Percentiles rank a stretch among this genome's conserved stretches.
Conservation (phyloP, 2,888 invertebrate genomes). For the Andricus curvator region DNA sequence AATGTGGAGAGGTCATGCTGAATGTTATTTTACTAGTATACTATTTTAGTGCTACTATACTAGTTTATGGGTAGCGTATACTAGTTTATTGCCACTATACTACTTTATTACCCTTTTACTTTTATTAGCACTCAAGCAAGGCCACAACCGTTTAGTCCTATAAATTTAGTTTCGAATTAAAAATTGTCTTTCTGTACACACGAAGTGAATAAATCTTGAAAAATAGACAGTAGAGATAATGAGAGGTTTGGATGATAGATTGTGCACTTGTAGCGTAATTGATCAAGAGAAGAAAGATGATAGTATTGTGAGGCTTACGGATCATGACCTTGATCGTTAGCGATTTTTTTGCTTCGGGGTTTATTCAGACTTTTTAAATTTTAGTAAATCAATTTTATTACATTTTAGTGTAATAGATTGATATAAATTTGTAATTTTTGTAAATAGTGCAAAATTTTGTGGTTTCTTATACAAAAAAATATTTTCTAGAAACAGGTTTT, state of each 20-base stretch:
- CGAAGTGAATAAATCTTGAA: not conserved
- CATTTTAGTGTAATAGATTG: too few relatives aligned
- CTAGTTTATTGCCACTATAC: conserved; percentile 21
- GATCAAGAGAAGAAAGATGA: not conserved
- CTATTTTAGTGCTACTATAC: conserved; percentile 21
- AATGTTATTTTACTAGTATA: conserved; percentile 18
- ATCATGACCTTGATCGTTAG: not conserved
- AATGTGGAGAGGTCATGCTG: not conserved
- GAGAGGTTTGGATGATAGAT: not conserved
- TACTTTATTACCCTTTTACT: conserved; percentile 32
- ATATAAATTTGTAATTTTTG: too few relatives aligned
- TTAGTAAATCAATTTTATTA: too few relatives aligned
- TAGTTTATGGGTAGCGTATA: conserved; percentile 16
- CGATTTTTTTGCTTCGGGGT: not conserved
- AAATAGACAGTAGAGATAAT: not conserved
- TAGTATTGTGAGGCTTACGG: not conserved
- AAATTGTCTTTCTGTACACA: not conserved
- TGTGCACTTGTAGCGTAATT: not conserved
- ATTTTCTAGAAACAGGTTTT: too few relatives aligned
- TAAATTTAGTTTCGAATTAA: conserved; percentile 9
- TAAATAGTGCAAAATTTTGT: too few relatives aligned
- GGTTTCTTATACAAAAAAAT: too few relatives aligned
- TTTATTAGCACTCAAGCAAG: conserved; percentile 21
- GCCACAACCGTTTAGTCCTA: conserved; percentile 13
- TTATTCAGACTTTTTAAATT: too few relatives aligned